These are phyloP conservation scores for Dicentrarchus labrax DNA, from an alignment of 2,113 vertebrate species.

Conservation along the genomic window DNA sequence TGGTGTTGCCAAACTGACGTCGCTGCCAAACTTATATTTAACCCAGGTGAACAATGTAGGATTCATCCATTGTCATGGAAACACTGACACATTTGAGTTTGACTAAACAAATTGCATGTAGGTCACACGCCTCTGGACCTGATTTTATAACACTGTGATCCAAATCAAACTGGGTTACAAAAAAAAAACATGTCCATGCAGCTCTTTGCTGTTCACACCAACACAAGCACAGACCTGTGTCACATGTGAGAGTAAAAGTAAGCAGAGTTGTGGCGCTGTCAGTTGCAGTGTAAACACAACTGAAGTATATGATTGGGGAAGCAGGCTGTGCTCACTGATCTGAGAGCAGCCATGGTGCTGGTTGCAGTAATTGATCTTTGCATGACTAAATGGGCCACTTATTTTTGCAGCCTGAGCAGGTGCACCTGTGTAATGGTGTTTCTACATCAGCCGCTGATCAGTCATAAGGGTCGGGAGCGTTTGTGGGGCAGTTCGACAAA, in stretches of 20 bases:
- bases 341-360: conserved; percentile 17
- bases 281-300: conserved; percentile 13
- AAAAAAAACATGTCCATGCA: background rate
- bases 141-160: conserved; percentile 51
- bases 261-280: conserved; percentile 9
- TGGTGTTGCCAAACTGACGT: conserved; percentile 15
- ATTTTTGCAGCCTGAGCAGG: conserved; percentile 78
- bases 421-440: conserved; percentile 69
- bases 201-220: background rate
- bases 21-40: conserved; percentile 49
- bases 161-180: background rate
- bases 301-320: conserved; percentile 33
- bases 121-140: conserved; percentile 45
- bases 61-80: conserved; percentile 65
- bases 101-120: conserved; percentile 50
- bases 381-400: conserved; percentile 79
- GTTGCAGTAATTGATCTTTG: conserved; percentile 76
- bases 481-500: conserved; percentile 65
- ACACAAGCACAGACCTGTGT: conserved; percentile 1
- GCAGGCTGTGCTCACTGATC: conserved; percentile 14
- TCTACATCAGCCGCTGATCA: conserved; percentile 70
- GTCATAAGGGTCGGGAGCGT: conserved; percentile 57
- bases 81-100: conserved; percentile 51
- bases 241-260: background rate
- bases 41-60: conserved; percentile 37